Percentiles rank a stretch among this genome's conserved stretches.
Evolutionary conservation across 2,113 vertebrate genomes (phyloP).

Genomic region (Todiramphus chloris): DNA sequence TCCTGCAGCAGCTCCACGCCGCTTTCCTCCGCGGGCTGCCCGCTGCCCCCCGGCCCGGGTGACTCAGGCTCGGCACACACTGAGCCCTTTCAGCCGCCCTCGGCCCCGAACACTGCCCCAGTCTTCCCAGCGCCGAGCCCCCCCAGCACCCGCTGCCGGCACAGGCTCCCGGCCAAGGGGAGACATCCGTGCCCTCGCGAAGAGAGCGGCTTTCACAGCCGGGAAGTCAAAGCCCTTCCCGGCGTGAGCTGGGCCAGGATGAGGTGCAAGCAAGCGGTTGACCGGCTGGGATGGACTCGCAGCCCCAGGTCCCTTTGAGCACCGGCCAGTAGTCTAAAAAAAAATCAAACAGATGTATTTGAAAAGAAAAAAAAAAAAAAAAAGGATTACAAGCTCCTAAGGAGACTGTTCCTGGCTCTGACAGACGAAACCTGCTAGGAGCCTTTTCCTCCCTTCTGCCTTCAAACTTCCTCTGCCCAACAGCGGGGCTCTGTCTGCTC

Average conservation of each 20-base stretch:
- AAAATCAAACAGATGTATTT: slow-evolving; percentile 13
- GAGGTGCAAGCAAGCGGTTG: background rate
- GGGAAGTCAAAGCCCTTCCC: background rate
- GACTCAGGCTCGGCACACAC: slow-evolving; percentile 69
- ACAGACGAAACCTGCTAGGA: background rate
- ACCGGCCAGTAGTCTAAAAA: background rate
- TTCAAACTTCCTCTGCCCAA: background rate
- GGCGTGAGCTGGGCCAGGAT: background rate
- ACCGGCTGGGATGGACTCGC: background rate
- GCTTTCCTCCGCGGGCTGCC: background rate
- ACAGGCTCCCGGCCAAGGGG: slow-evolving; percentile 49
- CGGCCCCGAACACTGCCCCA: slow-evolving; percentile 65
- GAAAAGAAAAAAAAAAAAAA: background rate
- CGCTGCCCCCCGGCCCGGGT: background rate
- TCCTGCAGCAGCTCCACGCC: background rate
- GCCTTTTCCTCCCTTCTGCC: slow-evolving; percentile 4
- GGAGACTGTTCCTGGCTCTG: background rate
- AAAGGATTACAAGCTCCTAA: background rate
- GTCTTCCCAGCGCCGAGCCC: slow-evolving; percentile 45
- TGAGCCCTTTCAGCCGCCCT: slow-evolving; percentile 73
- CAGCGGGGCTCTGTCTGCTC: slow-evolving; percentile 3
- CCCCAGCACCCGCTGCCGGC: background rate
- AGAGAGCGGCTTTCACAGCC: slow-evolving; percentile 50
- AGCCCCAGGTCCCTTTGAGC: background rate
- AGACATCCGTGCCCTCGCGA: background rate